Base-by-base conservation (phyloP, 2,797 vertebrate species). In the Botia kubotai region DNA sequence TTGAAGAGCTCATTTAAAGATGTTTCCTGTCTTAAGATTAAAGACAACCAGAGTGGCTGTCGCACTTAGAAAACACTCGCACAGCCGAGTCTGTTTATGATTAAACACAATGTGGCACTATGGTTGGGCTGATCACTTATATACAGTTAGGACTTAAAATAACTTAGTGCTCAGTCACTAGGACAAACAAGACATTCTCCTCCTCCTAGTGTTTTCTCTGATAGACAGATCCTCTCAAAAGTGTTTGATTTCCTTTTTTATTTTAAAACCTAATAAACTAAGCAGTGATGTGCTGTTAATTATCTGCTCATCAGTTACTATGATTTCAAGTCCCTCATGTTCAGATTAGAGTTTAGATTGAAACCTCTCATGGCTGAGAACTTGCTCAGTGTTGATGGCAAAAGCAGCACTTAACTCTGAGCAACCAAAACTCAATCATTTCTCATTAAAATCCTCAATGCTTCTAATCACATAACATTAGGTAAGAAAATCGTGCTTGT, bases 1-100 rank as follows among this genome's bases (percentile, higher is more conserved):
- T 73, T 79, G 87, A 87, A 91, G 85, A 81, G 83, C 79, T 87
- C 80, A 90, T 90, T 89, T 90, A 89, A 89, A 91, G 80, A 90
- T 66, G 70, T 71, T 77, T 73, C 17, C 81, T 57, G 67, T 85
- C 75, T 89, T 80, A 55, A 82, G 81, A 89, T 86, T 81, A 88
- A 91, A 89, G 43, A 84, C 81, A 69, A 79, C 77, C 65, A 43
- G 72, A 82, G 70, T 85, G 67, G 78, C 77, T 76, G 74, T 82
- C 76, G 78, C 75, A 86, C 81, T 87, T 84, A 62, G 88, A 79
- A 83, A 83, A 86, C 81, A 48, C 81, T 76, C 75, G 75, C 69
- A 84, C 68, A 81, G 72, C 67, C 81, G 4, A 81, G 36, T 76
- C 77, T 87, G 81, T 66, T 74, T 48, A 75, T 84, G 79, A 78